Base-by-base conservation (phyloP, 2,113 vertebrate genomes). In the Gambusia affinis region DNA sequence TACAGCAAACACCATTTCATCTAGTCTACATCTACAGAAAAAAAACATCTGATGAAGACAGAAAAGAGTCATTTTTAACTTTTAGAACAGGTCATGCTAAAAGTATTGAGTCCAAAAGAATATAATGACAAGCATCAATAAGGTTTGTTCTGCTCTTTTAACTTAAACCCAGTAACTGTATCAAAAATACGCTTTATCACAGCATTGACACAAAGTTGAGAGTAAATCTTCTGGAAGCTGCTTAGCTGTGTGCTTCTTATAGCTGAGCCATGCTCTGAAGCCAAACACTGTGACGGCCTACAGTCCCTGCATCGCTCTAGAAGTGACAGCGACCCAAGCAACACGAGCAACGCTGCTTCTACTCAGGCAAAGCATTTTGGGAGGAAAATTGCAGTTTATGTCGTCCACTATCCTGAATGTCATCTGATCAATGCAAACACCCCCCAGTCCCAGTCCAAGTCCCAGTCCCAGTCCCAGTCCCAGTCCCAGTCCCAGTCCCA, bases 371-470 rank as follows among this genome's bases (percentile, higher is more conserved):
- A 72, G 77, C 82, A 71, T 89, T 74, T 84, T 85, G 42, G 80
- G 30, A 30, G 37, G 14, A 33, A 3, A 73, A 35, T 60, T 72
- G 24, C 19, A 64, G 31, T 81, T 66, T 64, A 60, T 69, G 24
- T 74, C 4, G 1, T 61, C 29, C 24, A 47, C 47, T 37, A 60
- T 75, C 60, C 24, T 72, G 39, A 14, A 65, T 24, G 47, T 72
- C 78, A 61, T 77, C 8, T 72, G 57, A 84, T 84, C 81, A 85
- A 86, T 88, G 84, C 82, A 90, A 85, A 79, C 39, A 51, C 4
- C 14, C 2, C 24, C 47, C 17, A 33, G 31, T 7, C 31, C 4
- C 31, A 6, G 5, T 0, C 19, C 47, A 17, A 5, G 1, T 3
- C 15, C 47, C 47, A 51, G 1, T 5, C 47, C 61, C 31, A 33